phyloP scores from a whole-genome alignment of 2,797 vertebrate species.

The Paedocypris micromegethes region DNA sequence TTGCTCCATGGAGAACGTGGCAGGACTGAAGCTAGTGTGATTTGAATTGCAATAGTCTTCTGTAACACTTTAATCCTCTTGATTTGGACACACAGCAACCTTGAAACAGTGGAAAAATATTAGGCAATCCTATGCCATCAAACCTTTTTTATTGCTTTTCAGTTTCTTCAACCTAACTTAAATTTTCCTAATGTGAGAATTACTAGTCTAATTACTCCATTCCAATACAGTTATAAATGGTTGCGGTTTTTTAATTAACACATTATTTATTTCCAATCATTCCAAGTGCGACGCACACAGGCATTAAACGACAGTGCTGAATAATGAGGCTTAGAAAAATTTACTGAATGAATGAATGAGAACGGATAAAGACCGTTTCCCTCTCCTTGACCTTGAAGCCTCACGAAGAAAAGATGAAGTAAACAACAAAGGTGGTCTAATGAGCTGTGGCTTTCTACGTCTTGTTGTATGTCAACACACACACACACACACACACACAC shows the following conservation, averaged over 20 bases:
- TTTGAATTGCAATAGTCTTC: conserved; percentile 6
- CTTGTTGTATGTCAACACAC: conserved; percentile 31
- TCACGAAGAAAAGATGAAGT: background rate
- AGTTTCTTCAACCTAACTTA: no score
- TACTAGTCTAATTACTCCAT: no score
- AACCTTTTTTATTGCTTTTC: background rate
- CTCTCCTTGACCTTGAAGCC: conserved; percentile 2
- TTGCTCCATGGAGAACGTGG: conserved; percentile 30
- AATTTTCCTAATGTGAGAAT: no score
- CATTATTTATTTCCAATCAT: background rate
- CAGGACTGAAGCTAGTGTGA: conserved; percentile 12
- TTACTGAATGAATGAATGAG: background rate
- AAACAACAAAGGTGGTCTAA: conserved; percentile 15
- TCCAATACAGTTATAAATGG: no score
- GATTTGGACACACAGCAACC: background rate
- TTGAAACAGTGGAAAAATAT: background rate
- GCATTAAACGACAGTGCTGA: no score
- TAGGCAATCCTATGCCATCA: background rate
- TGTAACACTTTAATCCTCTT: background rate
- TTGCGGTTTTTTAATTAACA: no score
- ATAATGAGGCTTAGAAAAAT: background rate
- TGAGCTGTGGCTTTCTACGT: conserved; percentile 16
- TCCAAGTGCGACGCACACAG: no score
- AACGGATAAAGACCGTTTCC: background rate
- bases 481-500: background rate